These are phyloP conservation scores for Uloborus diversus DNA, from an alignment of 1,140 invertebrate genomes.

Conservation along the genomic window DNA sequence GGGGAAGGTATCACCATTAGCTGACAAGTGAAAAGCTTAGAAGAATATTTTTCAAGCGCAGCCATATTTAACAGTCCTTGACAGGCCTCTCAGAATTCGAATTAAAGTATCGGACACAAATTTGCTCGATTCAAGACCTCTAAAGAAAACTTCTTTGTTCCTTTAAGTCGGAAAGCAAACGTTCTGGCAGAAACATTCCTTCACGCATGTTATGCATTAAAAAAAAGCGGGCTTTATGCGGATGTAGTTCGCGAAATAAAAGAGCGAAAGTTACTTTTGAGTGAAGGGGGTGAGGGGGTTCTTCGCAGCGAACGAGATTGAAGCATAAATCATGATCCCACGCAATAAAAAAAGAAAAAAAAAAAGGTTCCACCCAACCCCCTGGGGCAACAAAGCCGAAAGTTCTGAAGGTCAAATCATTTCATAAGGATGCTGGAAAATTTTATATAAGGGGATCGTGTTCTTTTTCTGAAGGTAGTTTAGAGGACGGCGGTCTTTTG, in stretches of 20 bases:
- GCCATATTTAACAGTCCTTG: too few relatives aligned
- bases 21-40: too few relatives aligned
- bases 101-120: conserved; percentile 20
- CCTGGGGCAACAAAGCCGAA: conserved; percentile 35
- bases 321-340: conserved; percentile 54
- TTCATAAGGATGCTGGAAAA: conserved; percentile 43
- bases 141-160: background rate
- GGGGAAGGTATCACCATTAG: too few relatives aligned
- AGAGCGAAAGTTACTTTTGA: conserved; percentile 27
- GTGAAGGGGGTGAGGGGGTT: background rate
- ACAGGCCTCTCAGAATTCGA: background rate
- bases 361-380: conserved; percentile 44
- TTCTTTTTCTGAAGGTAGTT: background rate
- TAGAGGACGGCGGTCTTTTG: background rate
- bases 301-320: conserved; percentile 27
- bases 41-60: too few relatives aligned
- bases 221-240: conserved; percentile 36
- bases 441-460: background rate
- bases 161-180: background rate
- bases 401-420: conserved; percentile 50
- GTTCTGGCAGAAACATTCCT: conserved; percentile 14
- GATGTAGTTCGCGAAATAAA: conserved; percentile 21
- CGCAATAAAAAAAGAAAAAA: conserved; percentile 38
- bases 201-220: conserved; percentile 20
- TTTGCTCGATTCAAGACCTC: conserved; percentile 9